Base-by-base conservation (phyloP, 2,888 invertebrate species). In the Macrophya annulata region DNA sequence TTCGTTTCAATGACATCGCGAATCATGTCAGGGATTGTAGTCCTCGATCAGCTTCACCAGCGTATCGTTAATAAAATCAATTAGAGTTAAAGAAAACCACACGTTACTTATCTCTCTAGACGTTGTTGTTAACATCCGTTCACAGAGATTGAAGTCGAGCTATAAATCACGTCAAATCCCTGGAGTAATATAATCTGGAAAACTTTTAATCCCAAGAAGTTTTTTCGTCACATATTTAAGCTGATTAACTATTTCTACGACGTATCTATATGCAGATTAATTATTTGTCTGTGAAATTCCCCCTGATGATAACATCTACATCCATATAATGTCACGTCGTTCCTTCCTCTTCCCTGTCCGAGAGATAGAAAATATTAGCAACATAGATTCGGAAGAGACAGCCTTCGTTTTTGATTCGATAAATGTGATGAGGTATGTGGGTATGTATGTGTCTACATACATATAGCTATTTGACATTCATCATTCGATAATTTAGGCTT, bases 21-120 rank as follows among this genome's bases (percentile, higher is more conserved):
- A 81, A 81, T 9, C 81, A 43, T 81, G 81, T 81, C 81, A 81
- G 81, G 81, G 81, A 55, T 55, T 45, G 6, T 10, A 51, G 43
- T 17, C 17, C 31, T 25, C 31, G 37, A 31, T 12, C 62, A 25
- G 17, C 51, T 76, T 8, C 31, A 79, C 21, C 79, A 40, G 37
- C 43, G 40, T 59, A 59, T 15, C 79, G 81, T 81, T 81, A 81
- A 81, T 81, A 62, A 45, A 81, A 81, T 81, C 62, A 81, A 81
- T 81, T 81, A 81, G 81, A 62, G 62, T 43, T 55, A 3, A 21
- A 74, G 62, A 59, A 77, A 21, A 74, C 72, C 62, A 62, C 62
- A 81, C 81, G 81, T 62, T 81, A 43, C 21, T 48, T 37, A 81
- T 81, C 81, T 43, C 40, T 59, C 10, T 43, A 81, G 81, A 81